A percentile compares a stretch with the other conserved stretches of the same genome.
Conservation (phyloP, 2,888 invertebrate species). For the Xestobium rufovillosum region DNA sequence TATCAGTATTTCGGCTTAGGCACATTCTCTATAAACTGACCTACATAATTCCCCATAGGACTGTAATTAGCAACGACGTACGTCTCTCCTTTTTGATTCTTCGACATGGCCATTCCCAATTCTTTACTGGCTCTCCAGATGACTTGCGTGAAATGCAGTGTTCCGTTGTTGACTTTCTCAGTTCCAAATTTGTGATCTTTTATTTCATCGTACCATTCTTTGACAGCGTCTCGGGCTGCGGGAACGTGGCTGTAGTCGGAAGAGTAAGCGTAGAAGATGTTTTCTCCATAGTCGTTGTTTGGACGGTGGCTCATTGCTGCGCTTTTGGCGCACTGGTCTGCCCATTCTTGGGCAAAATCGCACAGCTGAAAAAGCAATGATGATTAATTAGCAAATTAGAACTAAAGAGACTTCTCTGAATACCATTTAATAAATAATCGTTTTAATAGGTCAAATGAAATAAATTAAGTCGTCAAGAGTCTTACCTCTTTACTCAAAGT, state of each 20-base stretch:
- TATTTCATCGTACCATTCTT: conserved; percentile 54
- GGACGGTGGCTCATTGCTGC: conserved; percentile 59
- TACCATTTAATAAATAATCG: no score
- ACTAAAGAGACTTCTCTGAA: no score
- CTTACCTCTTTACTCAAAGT: conserved; percentile 47
- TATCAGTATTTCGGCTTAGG: conserved; percentile 45
- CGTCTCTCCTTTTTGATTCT: conserved; percentile 66
- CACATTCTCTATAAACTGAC: conserved; percentile 63
- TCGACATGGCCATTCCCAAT: conserved; percentile 64
- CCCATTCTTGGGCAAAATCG: conserved; percentile 63
- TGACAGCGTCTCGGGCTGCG: conserved; percentile 48
- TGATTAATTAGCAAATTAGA: not conserved
- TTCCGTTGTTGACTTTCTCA: conserved; percentile 46
- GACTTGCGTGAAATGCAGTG: conserved; percentile 50
- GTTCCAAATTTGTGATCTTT: conserved; percentile 47
- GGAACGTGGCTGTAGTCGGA: conserved; percentile 47
- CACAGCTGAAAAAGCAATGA: conserved; percentile 46
- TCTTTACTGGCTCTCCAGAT: conserved; percentile 63
- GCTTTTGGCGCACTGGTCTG: conserved; percentile 56
- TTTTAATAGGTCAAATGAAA: no score
- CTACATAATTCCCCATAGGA: conserved; percentile 74
- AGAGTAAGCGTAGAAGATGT: conserved; percentile 51
- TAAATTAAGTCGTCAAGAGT: no score
- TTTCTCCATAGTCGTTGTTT: conserved; percentile 56
- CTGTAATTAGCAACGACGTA: conserved; percentile 81